These are phyloP conservation scores for Agriotes lineatus DNA, from an alignment of 2,888 invertebrate genomes.

Conservation along the genomic window DNA sequence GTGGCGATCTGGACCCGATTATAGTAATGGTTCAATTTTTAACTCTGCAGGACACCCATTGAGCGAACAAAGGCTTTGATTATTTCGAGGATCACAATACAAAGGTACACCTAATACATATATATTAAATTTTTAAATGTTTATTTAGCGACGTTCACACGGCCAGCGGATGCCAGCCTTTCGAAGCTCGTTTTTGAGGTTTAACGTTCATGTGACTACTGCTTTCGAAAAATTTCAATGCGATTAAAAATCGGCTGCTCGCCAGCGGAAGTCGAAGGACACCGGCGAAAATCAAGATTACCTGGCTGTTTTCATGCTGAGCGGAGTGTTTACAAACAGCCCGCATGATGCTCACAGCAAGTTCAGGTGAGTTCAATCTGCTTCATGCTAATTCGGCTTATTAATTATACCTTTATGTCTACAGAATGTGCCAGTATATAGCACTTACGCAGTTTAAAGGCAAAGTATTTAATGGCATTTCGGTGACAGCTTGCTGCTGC, in stretches of 20 bases:
- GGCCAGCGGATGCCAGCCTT: constrained; percentile 33
- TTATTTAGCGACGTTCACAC: constrained; percentile 63
- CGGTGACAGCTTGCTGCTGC: too few species aligned
- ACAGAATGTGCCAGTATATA: too few species aligned
- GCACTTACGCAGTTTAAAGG: too few species aligned
- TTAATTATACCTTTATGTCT: too few species aligned
- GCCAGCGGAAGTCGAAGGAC: too few species aligned
- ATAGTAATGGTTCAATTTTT: constrained; percentile 67
- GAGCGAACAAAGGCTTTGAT: constrained; percentile 64
- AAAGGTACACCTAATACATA: constrained; percentile 64
- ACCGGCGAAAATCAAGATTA: too few species aligned
- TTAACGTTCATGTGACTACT: neutral
- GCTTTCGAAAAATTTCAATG: neutral
- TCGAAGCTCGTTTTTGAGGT: neutral
- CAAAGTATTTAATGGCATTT: too few species aligned
- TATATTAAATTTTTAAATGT: constrained; percentile 65
- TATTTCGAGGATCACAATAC: constrained; percentile 61
- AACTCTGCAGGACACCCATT: constrained; percentile 66
- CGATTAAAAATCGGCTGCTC: neutral
- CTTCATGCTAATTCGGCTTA: too few species aligned
- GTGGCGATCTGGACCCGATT: constrained; percentile 58
- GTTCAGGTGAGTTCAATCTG: too few species aligned
- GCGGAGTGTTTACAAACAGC: too few species aligned
- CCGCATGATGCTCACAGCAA: too few species aligned
- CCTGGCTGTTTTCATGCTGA: too few species aligned